phyloP scores from a whole-genome alignment of 2,888 invertebrate genomes.

The Seira musarum region DNA sequence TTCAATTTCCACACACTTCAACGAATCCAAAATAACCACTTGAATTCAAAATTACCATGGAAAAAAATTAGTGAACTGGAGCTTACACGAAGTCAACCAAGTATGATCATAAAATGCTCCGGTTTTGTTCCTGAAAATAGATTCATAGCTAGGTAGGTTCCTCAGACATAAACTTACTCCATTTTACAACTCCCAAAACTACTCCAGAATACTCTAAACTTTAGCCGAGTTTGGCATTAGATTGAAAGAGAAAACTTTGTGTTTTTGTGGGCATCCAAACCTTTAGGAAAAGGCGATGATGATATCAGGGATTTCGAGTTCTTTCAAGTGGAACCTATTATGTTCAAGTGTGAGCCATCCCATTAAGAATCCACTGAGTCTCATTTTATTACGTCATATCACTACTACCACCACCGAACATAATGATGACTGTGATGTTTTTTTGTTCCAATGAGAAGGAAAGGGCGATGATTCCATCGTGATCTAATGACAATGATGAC shows the following conservation, averaged over 20 bases:
- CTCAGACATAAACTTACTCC: too few relatives aligned
- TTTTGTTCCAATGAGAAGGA: background rate
- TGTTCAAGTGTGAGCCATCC: conserved; percentile 61
- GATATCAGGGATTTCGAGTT: conserved; percentile 58
- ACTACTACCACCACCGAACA: background rate
- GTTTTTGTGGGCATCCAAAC: too few relatives aligned
- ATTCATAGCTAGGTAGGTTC: too few relatives aligned
- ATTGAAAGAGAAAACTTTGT: background rate
- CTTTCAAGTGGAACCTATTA: conserved; percentile 62
- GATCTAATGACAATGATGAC: conserved; percentile 28
- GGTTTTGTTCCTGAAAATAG: too few relatives aligned
- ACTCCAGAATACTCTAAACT: too few relatives aligned
- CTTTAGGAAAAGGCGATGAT: conserved; percentile 29
- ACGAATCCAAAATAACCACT: conserved; percentile 19
- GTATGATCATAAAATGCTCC: too few relatives aligned
- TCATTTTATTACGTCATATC: conserved; percentile 57
- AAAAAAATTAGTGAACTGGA: conserved; percentile 21
- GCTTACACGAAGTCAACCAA: background rate
- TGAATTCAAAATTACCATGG: conserved; percentile 19
- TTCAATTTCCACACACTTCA: conserved; percentile 48
- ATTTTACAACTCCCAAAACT: too few relatives aligned
- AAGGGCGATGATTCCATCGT: background rate
- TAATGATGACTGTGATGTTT: conserved; percentile 23
- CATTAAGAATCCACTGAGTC: conserved; percentile 59
- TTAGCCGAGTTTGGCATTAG: background rate